Evolutionary conservation across 2,113 vertebrate species (phyloP), one percentile per base, ranked within the genome.

Genomic region (Cnemophilus loriae): DNA sequence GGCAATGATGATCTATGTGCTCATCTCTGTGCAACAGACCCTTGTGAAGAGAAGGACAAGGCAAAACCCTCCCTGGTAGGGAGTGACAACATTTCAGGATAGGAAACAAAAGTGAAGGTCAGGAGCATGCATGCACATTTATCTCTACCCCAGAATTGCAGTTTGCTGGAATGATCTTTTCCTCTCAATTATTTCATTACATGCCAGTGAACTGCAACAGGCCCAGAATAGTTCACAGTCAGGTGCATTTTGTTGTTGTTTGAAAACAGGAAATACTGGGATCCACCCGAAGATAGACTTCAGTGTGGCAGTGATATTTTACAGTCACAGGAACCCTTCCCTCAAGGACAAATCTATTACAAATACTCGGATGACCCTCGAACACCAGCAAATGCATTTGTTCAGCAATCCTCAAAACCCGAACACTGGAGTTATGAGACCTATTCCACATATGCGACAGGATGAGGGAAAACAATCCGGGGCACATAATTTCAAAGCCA

Each of bases 11-110:
- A 42, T 46, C 37, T 14, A 18, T n/a, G 44, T 68, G 42, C 32
- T 64, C 22, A 46, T 3, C 8, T 9, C 37, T 4, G 3, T 70
- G 28, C 44, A 68, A 64, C 10, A 69, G 21, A 53, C 3, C 16
- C 42, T 55, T 47, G 27, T 10, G 47, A 23, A 73, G n/a, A 53
- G 78, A 33, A 89, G 49, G 49, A 56, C 32, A 73, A 50, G 1
- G 2, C 41, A 16, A 5, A 11, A 13, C 49, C 35, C 42, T 63
- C 35, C 46, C 39, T 14, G 20, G 26, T 52, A 35, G 17, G 24
- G 37, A 71, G 11, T 21, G 24, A n/a, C 33, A 37, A 16, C 0
- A 3, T 19, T 67, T 79, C 0, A 0, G 70, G 16, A 11, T 7
- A 44, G 41, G 42, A 71, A 41, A 73, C 46, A 71, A 56, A 11